phyloP scores from a whole-genome alignment of 2,888 invertebrate species.

The Epistrophe grossulariae region DNA sequence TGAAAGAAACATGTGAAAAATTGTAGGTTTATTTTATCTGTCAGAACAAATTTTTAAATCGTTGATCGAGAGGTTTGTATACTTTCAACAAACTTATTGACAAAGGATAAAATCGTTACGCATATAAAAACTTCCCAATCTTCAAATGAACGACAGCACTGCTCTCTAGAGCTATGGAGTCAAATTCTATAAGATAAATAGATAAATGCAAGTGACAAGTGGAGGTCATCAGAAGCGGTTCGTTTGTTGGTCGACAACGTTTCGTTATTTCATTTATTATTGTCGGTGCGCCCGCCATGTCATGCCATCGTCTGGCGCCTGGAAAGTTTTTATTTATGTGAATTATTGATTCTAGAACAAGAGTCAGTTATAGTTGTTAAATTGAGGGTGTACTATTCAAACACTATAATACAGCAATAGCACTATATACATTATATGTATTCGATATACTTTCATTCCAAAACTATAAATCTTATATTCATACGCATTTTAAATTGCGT shows the following conservation, averaged over 20 bases:
- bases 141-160: not conserved
- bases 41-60: too few species aligned
- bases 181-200: conserved; percentile 13
- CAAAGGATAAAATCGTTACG: too few species aligned
- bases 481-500: conserved; percentile 54
- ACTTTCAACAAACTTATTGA: too few species aligned
- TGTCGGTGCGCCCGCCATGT: not conserved
- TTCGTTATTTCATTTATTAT: not conserved
- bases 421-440: not conserved
- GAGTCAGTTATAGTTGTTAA: conserved; percentile 31
- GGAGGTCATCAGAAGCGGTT: conserved; percentile 38
- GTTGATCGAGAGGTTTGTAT: too few species aligned
- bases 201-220: conserved; percentile 44
- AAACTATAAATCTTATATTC: conserved; percentile 57
- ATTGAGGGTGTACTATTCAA: conserved; percentile 13
- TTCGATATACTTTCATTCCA: not conserved
- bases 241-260: conserved; percentile 8
- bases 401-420: not conserved
- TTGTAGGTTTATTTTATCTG: too few species aligned
- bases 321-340: conserved; percentile 6
- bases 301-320: conserved; percentile 39
- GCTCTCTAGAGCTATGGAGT: not conserved
- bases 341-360: conserved; percentile 50
- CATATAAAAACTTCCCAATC: not conserved
- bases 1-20: too few species aligned